Conservation (phyloP, 1,140 invertebrate species). For the Daktulosphaira vitifoliae region DNA sequence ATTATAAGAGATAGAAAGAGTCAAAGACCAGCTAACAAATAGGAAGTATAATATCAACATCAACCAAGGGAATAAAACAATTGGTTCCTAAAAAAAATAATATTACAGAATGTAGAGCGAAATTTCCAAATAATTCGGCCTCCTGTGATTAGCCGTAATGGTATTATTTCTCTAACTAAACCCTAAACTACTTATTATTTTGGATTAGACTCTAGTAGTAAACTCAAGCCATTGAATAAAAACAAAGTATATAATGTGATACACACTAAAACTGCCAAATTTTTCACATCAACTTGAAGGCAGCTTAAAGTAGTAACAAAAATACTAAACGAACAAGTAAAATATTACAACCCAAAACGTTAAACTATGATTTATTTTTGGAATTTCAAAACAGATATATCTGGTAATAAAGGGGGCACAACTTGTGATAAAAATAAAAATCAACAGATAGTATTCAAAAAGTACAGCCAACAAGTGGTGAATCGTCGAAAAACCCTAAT, state of each 20-base stretch:
- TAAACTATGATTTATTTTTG: not conserved
- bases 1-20: not conserved
- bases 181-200: slow-evolving; percentile 1
- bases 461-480: not conserved
- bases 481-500: too few species aligned
- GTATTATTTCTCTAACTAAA: too few species aligned
- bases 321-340: not conserved
- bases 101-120: too few species aligned
- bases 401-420: not conserved
- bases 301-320: not conserved
- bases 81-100: too few species aligned
- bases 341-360: not conserved
- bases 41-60: too few species aligned
- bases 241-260: not conserved
- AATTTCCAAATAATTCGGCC: too few species aligned
- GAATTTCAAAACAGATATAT: slow-evolving; percentile 9
- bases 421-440: slow-evolving; percentile 1
- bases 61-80: not conserved
- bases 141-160: too few species aligned
- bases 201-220: slow-evolving; percentile 3
- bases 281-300: slow-evolving; percentile 1
- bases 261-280: not conserved
- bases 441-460: not conserved
- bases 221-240: slow-evolving; percentile 9
- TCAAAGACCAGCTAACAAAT: not conserved